Evolutionary conservation across 2,888 invertebrate genomes (phyloP).

Genomic region (Helicoverpa assulta): DNA sequence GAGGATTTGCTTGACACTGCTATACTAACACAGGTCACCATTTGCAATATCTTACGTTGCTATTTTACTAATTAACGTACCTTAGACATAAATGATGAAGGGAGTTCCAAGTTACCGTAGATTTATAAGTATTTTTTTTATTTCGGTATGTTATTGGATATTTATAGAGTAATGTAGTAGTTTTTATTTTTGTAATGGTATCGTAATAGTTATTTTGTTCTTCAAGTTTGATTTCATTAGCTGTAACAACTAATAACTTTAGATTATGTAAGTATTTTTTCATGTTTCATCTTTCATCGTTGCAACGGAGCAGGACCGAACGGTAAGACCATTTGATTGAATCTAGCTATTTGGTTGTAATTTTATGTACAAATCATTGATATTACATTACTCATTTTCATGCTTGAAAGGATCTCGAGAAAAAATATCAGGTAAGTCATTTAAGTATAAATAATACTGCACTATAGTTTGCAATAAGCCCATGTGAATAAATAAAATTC

Average conservation of each 20-base stretch:
- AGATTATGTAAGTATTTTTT: conserved; percentile 38
- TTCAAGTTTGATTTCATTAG: background rate
- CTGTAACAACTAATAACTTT: conserved; percentile 9
- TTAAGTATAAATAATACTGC: background rate
- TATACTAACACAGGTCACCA: conserved; percentile 93
- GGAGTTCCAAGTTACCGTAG: background rate
- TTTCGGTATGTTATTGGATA: background rate
- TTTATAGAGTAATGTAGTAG: background rate
- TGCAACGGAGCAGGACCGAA: conserved; percentile 47
- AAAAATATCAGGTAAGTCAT: conserved; percentile 82
- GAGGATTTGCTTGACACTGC: conserved; percentile 93
- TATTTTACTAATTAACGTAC: too few species aligned
- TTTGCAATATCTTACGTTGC: background rate
- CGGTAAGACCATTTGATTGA: conserved; percentile 47
- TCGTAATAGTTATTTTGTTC: background rate
- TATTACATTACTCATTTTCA: conserved; percentile 67
- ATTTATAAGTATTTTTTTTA: too few species aligned
- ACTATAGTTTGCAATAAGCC: too few species aligned
- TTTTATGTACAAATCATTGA: conserved; percentile 41
- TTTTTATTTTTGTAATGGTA: background rate
- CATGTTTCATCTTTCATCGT: conserved; percentile 53
- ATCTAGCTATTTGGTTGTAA: conserved; percentile 16
- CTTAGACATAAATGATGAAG: background rate
- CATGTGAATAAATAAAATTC: too few species aligned
- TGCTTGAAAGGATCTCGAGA: conserved; percentile 86